Evolutionary conservation across 2,888 invertebrate species (phyloP).

Genomic region (Ochropleura leucogaster): DNA sequence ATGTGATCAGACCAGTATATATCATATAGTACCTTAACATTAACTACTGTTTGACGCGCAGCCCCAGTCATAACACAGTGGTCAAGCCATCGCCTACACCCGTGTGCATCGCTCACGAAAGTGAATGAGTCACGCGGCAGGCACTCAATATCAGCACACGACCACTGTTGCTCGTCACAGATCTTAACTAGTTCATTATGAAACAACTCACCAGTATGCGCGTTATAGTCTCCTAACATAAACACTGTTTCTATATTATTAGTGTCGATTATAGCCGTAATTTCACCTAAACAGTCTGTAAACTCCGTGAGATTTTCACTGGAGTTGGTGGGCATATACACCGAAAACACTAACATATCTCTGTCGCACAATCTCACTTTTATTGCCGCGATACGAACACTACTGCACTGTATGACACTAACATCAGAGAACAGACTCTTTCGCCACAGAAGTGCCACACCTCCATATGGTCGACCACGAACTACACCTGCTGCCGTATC

Average conservation of each 20-base stretch:
- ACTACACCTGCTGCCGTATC: constrained; percentile 4
- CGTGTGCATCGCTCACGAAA: background rate
- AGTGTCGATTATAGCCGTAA: constrained; percentile 7
- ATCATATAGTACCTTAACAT: constrained; percentile 5
- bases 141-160: constrained; percentile 13
- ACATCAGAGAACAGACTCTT: constrained; percentile 5
- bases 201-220: constrained; percentile 2
- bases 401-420: background rate
- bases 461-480: constrained; percentile 15
- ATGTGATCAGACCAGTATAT: constrained; percentile 7
- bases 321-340: constrained; percentile 6
- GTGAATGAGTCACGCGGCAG: constrained; percentile 3
- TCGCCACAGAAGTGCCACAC: constrained; percentile 19
- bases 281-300: constrained; percentile 8
- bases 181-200: constrained; percentile 2
- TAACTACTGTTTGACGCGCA: background rate
- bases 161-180: constrained; percentile 12
- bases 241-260: constrained; percentile 8
- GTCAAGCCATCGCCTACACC: constrained; percentile 6
- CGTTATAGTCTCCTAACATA: constrained; percentile 16
- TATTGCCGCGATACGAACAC: constrained; percentile 1
- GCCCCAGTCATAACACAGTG: background rate
- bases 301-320: constrained; percentile 7
- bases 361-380: constrained; percentile 6
- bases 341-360: no score